Percentiles rank a stretch among this genome's conserved stretches.
Evolutionary conservation across 1,140 invertebrate genomes (phyloP).

Genomic region (Temnothorax curvispinosus): DNA sequence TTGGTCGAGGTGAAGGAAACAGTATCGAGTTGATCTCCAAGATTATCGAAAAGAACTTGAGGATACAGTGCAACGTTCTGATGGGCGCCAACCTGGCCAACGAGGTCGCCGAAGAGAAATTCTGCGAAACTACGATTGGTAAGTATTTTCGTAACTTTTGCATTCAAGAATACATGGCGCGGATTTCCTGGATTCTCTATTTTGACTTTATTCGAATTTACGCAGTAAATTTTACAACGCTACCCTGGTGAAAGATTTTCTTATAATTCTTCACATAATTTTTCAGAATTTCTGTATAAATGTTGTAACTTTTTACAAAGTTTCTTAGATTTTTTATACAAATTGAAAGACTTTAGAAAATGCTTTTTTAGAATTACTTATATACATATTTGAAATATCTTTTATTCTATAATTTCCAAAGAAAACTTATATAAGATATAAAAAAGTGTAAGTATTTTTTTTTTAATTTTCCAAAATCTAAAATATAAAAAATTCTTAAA

Average conservation of each 20-base stretch:
- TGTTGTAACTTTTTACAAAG: no score
- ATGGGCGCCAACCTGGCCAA: constrained; percentile 95
- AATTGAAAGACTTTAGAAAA: neutral
- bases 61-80: constrained; percentile 91
- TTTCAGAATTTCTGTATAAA: no score
- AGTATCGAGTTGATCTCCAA: constrained; percentile 92
- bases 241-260: no score
- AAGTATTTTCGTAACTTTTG: constrained; percentile 62
- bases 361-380: neutral
- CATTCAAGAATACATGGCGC: neutral
- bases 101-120: constrained; percentile 92
- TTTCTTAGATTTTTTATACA: neutral
- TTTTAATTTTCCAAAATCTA: neutral
- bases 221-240: no score
- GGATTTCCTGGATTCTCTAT: neutral
- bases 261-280: no score
- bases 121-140: constrained; percentile 95
- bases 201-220: no score
- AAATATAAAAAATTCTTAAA: neutral
- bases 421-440: neutral
- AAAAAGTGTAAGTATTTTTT: neutral
- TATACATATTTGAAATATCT: neutral
- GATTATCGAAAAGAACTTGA: constrained; percentile 89
- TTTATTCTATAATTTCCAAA: neutral
- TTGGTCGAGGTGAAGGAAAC: constrained; percentile 88